Evolutionary conservation across 2,113 vertebrate species (phyloP).

Genomic region (Jaculus jaculus): DNA sequence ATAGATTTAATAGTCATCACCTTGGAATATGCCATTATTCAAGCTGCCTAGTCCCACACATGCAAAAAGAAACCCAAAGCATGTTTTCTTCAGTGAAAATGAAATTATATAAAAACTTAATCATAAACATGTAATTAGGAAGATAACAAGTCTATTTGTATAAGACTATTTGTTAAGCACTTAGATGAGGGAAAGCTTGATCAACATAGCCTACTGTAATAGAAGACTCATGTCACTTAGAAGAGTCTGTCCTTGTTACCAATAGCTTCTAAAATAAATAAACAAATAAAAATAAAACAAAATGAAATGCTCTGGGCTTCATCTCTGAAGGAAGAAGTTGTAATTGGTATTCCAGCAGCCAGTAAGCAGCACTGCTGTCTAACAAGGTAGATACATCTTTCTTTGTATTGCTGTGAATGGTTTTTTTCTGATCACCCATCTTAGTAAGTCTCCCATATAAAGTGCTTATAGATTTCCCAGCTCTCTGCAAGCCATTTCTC

Average conservation of each 20-base stretch:
- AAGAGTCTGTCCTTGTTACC: background rate
- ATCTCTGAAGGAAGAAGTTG: background rate
- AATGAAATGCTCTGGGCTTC: background rate
- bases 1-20: constrained; percentile 2
- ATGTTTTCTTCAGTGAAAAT: constrained; percentile 18
- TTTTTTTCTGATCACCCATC: background rate
- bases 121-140: constrained; percentile 15
- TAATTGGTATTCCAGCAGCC: constrained; percentile 20
- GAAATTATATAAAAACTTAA: background rate
- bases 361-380: constrained; percentile 17
- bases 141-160: background rate
- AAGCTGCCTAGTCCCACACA: background rate
- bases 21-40: background rate
- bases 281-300: background rate
- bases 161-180: background rate
- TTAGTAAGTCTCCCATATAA: background rate
- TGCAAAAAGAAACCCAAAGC: constrained; percentile 3
- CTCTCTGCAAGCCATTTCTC: background rate
- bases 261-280: background rate
- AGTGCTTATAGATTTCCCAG: background rate
- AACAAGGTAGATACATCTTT: constrained; percentile 48
- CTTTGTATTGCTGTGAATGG: background rate
- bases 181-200: background rate
- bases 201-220: background rate
- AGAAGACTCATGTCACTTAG: background rate